Evolutionary conservation across 2,888 invertebrate genomes (phyloP).

Genomic region (Linnaemya vulpina): DNA sequence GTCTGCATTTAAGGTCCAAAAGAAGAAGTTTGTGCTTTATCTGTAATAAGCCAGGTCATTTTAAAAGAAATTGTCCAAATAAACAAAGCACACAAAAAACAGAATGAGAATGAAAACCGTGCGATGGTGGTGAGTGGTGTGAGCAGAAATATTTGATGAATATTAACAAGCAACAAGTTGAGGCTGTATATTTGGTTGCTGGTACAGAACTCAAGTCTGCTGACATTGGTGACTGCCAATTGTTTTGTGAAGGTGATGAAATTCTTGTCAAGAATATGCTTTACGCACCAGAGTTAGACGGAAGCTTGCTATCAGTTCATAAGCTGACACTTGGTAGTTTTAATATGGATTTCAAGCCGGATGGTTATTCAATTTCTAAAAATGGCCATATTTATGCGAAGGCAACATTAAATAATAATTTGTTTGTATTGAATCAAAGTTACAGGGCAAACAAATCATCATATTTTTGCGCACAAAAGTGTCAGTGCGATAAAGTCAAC

Average conservation of each 20-base stretch:
- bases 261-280: not conserved
- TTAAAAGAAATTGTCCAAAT: too few species aligned
- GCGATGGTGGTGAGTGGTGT: too few species aligned
- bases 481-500: not conserved
- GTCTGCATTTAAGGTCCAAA: too few species aligned
- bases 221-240: not conserved
- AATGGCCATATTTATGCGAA: not conserved
- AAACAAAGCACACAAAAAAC: too few species aligned
- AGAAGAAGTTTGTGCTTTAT: too few species aligned
- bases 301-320: constrained; percentile 9
- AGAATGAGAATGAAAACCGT: too few species aligned
- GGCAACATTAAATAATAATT: constrained; percentile 9
- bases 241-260: constrained; percentile 13
- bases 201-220: not conserved
- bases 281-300: constrained; percentile 11
- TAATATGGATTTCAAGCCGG: not conserved
- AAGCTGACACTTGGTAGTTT: constrained; percentile 4
- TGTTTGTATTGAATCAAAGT: not conserved
- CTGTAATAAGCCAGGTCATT: too few species aligned
- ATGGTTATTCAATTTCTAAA: constrained; percentile 1
- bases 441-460: not conserved
- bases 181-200: too few species aligned
- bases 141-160: too few species aligned
- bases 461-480: not conserved
- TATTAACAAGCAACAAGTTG: too few species aligned